Conservation (phyloP, 2,888 invertebrate species). For the Chloroclystis v-ata region DNA sequence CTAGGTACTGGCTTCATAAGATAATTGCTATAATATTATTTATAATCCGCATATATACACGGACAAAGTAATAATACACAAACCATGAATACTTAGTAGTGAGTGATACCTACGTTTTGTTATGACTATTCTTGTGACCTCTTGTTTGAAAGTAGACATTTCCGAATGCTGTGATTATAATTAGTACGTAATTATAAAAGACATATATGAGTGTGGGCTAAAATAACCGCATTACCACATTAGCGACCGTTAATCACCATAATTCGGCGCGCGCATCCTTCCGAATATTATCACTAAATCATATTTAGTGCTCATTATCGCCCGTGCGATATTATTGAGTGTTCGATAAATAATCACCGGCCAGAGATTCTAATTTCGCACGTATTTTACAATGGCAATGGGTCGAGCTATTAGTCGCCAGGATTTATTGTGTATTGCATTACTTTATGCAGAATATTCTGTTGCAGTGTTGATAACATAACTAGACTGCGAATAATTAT, state of each 20-base stretch:
- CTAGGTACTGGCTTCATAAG: no score
- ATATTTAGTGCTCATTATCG: conserved; percentile 38
- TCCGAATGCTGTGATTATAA: no score
- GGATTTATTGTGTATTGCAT: conserved; percentile 16
- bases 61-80: no score
- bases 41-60: no score
- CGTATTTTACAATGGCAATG: conserved; percentile 22
- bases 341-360: conserved; percentile 29
- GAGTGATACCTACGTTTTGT: no score
- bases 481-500: no score
- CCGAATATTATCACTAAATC: conserved; percentile 38
- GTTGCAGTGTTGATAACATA: no score
- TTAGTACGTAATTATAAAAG: neutral
- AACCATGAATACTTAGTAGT: no score
- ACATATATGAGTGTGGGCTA: neutral
- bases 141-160: no score
- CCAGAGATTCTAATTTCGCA: conserved; percentile 30
- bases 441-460: conserved; percentile 2
- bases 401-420: conserved; percentile 19
- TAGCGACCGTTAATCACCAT: conserved; percentile 29
- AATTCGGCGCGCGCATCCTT: conserved; percentile 32
- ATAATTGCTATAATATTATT: no score
- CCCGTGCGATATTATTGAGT: conserved; percentile 32
- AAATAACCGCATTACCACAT: conserved; percentile 17
- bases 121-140: no score